Base-by-base conservation (phyloP, 2,113 vertebrate genomes). In the Callaeas wilsoni region DNA sequence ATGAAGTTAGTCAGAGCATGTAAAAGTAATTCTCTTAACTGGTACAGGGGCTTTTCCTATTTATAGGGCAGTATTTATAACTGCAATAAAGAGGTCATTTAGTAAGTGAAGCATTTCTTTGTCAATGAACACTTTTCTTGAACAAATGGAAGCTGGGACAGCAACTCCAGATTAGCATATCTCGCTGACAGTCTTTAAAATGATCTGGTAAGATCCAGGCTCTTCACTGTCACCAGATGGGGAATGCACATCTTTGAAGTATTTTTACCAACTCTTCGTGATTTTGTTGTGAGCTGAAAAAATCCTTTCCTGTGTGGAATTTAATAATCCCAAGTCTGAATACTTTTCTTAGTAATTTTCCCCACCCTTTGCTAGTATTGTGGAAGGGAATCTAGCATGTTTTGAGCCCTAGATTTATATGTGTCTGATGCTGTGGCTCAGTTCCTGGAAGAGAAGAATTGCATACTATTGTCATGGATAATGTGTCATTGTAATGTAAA, bases 11-110 rank as follows among this genome's bases (percentile, higher is more conserved):
- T 89, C 37, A 89, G 46, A 90, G 10, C 13, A 68, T 37, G 47
- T 60, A 81, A 56, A 96, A 94, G 25, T 73, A 1, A 90, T 85
- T 93, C 91, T 87, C 47, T 78, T 56, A 92, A 89, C 91, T 74
- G 44, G 22, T 81, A 75, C 64, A 84, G 56, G n/a, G 52, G 18
- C 16, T 92, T 89, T 82, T 82, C 60, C 91, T 94, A 78, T 91
- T 94, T 91, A 87, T 92, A 94, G 60, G 62, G n/a, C 49, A 87
- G 11, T 87, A 94, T 94, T 94, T 96, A 94, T 93, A 89, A 65
- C 77, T 68, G 60, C 76, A 90, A 91, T 75, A 94, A 90, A 89
- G 64, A 90, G 73, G 75, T 70, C 76, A 92, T 86, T 84, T 92
- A 70, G 69, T 16, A 93, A 94, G 41, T 50, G 76, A 94, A 84